Conservation (phyloP, 1,140 invertebrate genomes). For the Penaeus vannamei region DNA sequence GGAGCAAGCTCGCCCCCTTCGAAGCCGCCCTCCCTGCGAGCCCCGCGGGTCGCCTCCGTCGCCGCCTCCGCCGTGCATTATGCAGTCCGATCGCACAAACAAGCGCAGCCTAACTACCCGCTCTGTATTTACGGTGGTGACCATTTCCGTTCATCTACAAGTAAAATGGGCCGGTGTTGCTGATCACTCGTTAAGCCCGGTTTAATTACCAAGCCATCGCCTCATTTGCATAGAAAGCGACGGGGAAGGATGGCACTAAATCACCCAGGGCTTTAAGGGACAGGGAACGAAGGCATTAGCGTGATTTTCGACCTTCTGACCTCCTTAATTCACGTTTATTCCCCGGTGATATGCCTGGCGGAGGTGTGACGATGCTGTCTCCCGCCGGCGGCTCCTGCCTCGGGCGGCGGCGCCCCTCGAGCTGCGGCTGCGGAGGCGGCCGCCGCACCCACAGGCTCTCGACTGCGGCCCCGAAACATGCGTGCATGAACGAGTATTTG, state of each 20-base stretch:
- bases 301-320: constrained; percentile 51
- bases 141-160: constrained; percentile 62
- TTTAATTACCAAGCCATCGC: constrained; percentile 60
- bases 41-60: no score
- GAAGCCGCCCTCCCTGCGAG: no score
- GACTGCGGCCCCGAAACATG: no score
- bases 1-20: no score
- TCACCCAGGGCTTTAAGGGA: constrained; percentile 42
- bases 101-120: constrained; percentile 32
- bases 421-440: no score
- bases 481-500: no score
- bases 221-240: constrained; percentile 62
- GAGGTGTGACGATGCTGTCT: constrained; percentile 6
- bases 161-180: constrained; percentile 59
- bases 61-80: constrained; percentile 11
- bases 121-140: constrained; percentile 46
- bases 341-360: constrained; percentile 16
- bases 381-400: neutral
- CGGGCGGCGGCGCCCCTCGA: neutral
- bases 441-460: no score
- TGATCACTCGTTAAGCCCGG: constrained; percentile 60
- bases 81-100: constrained; percentile 8
- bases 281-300: constrained; percentile 35
- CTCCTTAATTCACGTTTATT: constrained; percentile 32
- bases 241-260: constrained; percentile 55